Percentiles rank a stretch among this genome's conserved stretches.
Evolutionary conservation across 2,888 invertebrate species (phyloP).

Genomic region (Gandaritis pyraliata): DNA sequence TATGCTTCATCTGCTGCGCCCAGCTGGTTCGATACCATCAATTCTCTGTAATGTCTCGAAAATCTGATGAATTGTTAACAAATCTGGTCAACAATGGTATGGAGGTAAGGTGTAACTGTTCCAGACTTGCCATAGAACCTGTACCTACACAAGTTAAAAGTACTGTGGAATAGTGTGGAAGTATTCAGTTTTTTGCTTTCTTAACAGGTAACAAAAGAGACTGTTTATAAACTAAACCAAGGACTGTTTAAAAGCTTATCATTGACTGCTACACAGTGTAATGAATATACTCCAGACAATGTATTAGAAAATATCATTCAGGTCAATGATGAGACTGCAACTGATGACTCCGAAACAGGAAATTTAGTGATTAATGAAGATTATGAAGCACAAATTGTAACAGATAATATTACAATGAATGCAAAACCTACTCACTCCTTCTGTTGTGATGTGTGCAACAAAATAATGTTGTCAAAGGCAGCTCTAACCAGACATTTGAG

Average conservation of each 20-base stretch:
- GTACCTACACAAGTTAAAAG: no score
- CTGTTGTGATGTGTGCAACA: constrained; percentile 11
- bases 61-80: constrained; percentile 12
- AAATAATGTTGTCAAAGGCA: constrained; percentile 4
- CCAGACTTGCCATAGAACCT: no score
- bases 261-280: constrained; percentile 7
- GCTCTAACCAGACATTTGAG: constrained; percentile 8
- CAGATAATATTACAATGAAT: background rate
- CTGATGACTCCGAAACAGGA: constrained; percentile 1
- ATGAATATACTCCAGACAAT: constrained; percentile 6
- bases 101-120: constrained; percentile 1
- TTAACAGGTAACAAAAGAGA: constrained; percentile 10
- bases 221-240: background rate
- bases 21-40: constrained; percentile 12
- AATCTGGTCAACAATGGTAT: background rate
- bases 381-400: constrained; percentile 3
- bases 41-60: constrained; percentile 10
- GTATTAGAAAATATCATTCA: background rate
- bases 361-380: constrained; percentile 13
- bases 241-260: background rate
- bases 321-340: background rate
- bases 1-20: constrained; percentile 18
- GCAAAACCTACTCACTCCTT: background rate
- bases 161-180: background rate
- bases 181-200: background rate